These are phyloP conservation scores for Chromobotia macracanthus DNA, from an alignment of 2,797 vertebrate species.

Conservation along the genomic window DNA sequence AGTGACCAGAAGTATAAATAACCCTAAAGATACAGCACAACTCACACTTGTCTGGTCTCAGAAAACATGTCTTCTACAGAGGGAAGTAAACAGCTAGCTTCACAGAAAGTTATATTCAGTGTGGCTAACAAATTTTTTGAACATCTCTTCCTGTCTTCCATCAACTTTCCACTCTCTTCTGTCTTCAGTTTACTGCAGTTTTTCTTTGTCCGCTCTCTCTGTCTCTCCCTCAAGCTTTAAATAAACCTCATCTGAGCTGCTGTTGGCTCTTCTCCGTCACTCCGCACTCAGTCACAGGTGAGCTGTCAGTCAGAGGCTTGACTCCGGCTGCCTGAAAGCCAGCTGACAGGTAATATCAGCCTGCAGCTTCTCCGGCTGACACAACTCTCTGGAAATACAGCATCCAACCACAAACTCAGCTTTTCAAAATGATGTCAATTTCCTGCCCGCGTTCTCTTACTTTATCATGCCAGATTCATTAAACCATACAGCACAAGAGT, in stretches of 20 bases:
- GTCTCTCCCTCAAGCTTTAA: neutral
- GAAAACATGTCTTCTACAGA: neutral
- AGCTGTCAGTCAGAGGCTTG: conserved; percentile 55
- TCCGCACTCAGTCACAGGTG: conserved; percentile 50
- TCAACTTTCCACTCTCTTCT: neutral
- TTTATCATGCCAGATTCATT: neutral
- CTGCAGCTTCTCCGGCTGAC: conserved; percentile 23
- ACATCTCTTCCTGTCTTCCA: neutral
- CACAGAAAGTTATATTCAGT: neutral
- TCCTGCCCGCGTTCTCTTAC: neutral
- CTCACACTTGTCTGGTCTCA: neutral
- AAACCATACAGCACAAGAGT: neutral
- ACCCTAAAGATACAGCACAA: too few relatives aligned
- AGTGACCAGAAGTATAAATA: too few relatives aligned
- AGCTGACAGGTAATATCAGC: conserved; percentile 58
- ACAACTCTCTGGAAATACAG: conserved; percentile 26
- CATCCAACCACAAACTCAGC: neutral
- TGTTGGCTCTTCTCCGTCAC: conserved; percentile 18
- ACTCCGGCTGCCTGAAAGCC: conserved; percentile 31
- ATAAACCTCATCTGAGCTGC: neutral
- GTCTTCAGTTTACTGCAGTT: conserved; percentile 1
- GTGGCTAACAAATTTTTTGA: neutral
- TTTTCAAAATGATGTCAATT: conserved; percentile 16
- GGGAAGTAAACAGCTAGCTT: neutral
- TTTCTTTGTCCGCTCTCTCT: neutral